Conservation (phyloP, 2,113 vertebrate genomes). For the Carettochelys insculpta region DNA sequence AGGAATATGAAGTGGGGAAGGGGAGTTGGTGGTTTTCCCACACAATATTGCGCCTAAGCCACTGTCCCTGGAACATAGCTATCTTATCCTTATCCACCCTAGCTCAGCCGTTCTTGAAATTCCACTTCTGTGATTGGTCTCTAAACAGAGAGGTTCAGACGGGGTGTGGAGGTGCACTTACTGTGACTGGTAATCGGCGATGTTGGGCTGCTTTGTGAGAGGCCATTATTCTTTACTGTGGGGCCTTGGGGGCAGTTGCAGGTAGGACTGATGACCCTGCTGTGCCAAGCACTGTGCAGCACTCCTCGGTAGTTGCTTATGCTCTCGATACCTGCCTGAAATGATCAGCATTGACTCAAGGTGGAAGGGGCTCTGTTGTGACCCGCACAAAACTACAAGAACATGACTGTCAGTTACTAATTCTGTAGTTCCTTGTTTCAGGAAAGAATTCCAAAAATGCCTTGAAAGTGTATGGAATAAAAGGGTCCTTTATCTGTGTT, state of each 20-base stretch:
- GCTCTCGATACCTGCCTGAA: background rate
- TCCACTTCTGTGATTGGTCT: background rate
- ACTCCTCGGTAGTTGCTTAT: fast-evolving
- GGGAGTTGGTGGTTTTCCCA: background rate
- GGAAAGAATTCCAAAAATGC: background rate
- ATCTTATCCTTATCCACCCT: background rate
- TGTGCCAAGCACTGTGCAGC: background rate
- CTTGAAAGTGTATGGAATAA: background rate
- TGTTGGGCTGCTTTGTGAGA: fast-evolving
- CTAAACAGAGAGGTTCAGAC: fast-evolving
- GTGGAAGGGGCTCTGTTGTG: background rate
- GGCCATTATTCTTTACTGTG: background rate
- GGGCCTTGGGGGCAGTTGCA: background rate
- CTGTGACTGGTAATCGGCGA: fast-evolving
- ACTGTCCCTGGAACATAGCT: background rate
- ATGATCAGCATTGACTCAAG: background rate
- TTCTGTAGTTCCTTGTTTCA: background rate
- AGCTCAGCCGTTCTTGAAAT: fast-evolving
- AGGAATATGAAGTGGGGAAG: background rate
- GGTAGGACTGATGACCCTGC: background rate
- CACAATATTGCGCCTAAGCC: background rate
- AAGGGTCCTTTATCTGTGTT: background rate
- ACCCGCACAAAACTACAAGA: background rate
- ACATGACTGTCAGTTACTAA: background rate
- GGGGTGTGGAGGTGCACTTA: background rate